Base-by-base conservation (phyloP, 1,140 invertebrate genomes). In the Anagrus nilaparvatae region DNA sequence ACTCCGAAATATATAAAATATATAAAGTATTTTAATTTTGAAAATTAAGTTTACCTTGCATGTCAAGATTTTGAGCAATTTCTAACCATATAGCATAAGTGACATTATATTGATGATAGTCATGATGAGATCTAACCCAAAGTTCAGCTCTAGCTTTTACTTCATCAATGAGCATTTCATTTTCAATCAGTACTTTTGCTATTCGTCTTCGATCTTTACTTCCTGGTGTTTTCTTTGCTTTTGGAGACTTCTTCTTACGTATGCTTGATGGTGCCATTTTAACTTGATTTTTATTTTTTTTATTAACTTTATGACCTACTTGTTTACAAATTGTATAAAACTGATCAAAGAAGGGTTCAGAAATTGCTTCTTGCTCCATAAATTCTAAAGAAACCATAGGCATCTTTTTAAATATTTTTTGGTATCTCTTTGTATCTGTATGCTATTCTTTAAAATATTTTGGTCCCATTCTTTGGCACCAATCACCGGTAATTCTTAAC, bases 101-200 rank as follows among this genome's bases (percentile, higher is more conserved):
- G 10, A 43, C 29, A 0, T 19, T 2, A 3, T n/a, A 28, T 8
- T 40, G 43, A 18, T 47, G 45, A 9, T 47, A 36, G 19, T 47
- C 34, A 7, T 47, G 40, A 30, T 47, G 45, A 3, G 45, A 43
- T 20, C 45, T 39, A 40, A 39, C 28, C 45, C 45, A 47, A 1
- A 47, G 40, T 4, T 40, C 45, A 17, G 42, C 43, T 4, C 45
- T 17, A 23, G 2, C 30, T 7, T 36, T 13, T 1, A 47, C 35
- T n/a, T 47, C 45, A 20, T 47, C 45, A 8, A 47, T 47, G 14
- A 47, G 34, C 34, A 43, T 39, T 31, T 47, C 45, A 25, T 47
- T 47, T 18, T 47, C 45, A 5, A 47, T 40, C 1, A 47, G 30
- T 0, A 47, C 45, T 9, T 47, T 47, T 3, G 45, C 40, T 3